A percentile compares a stretch with the other conserved stretches of the same genome.
Evolutionary conservation across 2,888 invertebrate genomes (phyloP).

Genomic region (Oscheius sp.): DNA sequence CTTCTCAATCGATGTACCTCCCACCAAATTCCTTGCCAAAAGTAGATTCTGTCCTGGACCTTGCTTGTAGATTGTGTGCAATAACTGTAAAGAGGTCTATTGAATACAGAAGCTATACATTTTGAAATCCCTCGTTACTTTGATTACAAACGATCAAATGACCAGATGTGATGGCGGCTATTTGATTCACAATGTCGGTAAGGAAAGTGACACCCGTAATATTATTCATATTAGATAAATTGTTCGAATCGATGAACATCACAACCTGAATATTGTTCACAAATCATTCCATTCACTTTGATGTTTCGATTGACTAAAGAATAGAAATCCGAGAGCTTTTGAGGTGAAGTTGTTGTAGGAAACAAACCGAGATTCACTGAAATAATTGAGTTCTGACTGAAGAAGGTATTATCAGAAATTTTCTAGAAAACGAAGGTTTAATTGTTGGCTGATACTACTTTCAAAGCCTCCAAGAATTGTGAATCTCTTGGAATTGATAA

Average conservation of each 20-base stretch:
- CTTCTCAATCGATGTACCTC: no score
- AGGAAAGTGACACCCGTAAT: neutral
- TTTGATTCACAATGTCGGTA: neutral
- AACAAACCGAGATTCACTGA: neutral
- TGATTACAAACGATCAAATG: conserved; percentile 17
- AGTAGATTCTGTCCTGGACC: conserved; percentile 26
- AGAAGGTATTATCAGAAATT: neutral
- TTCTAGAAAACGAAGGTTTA: neutral
- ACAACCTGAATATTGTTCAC: conserved; percentile 1
- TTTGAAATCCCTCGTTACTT: neutral
- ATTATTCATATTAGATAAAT: neutral
- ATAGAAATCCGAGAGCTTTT: no score
- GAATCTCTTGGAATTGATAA: neutral
- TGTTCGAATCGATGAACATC: conserved; percentile 1
- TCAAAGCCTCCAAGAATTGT: neutral
- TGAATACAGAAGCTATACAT: no score
- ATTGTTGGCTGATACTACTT: conserved; percentile 4
- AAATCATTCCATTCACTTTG: neutral
- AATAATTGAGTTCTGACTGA: conserved; percentile 16
- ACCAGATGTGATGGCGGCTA: conserved; percentile 21
- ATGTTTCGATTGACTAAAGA: conserved; percentile 18
- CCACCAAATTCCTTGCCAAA: conserved; percentile 4
- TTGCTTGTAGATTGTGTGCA: neutral
- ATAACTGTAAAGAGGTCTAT: neutral
- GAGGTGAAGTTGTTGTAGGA: no score